Percentiles rank a stretch among this genome's conserved stretches.
Conservation (phyloP, 1,140 invertebrate genomes). For the Himalopsyche phryganea region DNA sequence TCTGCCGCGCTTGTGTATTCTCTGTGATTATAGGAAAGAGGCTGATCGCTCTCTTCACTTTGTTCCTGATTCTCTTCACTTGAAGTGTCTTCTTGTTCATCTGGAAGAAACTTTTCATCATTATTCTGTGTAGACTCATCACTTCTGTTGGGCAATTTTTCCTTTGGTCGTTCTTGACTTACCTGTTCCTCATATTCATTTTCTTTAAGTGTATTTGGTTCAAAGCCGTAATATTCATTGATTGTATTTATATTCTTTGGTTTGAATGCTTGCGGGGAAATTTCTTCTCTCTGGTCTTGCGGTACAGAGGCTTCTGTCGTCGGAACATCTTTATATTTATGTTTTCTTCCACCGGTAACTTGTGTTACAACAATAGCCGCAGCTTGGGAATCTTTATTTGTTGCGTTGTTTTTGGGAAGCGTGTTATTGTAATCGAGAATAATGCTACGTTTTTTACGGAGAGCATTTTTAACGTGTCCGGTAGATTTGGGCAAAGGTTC, state of each 20-base stretch:
- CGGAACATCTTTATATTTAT: constrained; percentile 12
- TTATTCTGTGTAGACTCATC: constrained; percentile 17
- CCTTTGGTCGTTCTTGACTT: constrained; percentile 12
- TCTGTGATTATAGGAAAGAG: background rate
- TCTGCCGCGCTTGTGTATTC: constrained; percentile 15
- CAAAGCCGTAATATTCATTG: background rate
- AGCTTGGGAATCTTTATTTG: constrained; percentile 21
- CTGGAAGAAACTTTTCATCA: constrained; percentile 30
- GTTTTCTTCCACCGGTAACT: constrained; percentile 18
- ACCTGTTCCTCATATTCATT: constrained; percentile 19
- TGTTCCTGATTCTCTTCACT: constrained; percentile 8
- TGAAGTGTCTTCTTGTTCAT: constrained; percentile 18
- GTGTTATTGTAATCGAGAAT: background rate
- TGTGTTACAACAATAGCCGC: constrained; percentile 24
- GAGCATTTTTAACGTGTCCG: constrained; percentile 28
- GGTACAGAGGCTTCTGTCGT: constrained; percentile 11
- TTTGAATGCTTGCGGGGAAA: constrained; percentile 21
- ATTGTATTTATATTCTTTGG: background rate
- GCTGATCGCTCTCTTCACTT: constrained; percentile 10
- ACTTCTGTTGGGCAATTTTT: constrained; percentile 4
- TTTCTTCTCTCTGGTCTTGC: constrained; percentile 22
- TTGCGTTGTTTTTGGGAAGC: background rate
- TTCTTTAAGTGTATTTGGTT: background rate
- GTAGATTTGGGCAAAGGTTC: constrained; percentile 13
- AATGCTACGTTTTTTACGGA: constrained; percentile 14